phyloP scores from a whole-genome alignment of 1,140 invertebrate genomes.

The Drosophila auraria region DNA sequence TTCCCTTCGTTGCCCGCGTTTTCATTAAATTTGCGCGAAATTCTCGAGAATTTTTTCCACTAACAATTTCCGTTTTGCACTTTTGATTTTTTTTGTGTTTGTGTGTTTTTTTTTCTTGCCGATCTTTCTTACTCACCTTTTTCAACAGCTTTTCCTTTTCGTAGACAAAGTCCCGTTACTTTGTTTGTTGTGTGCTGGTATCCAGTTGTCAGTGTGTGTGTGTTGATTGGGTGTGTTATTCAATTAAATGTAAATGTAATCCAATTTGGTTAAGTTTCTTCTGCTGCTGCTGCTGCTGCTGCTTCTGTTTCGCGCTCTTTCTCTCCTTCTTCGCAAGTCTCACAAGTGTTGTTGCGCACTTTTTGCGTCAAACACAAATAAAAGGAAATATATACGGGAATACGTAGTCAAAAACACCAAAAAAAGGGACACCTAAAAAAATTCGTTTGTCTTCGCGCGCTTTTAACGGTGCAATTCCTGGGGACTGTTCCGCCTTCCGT shows the following conservation, averaged over 20 bases:
- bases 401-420: slow-evolving; percentile 38
- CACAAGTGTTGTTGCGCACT: slow-evolving; percentile 56
- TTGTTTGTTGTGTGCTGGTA: slow-evolving; percentile 1
- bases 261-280: slow-evolving; percentile 47
- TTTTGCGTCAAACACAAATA: slow-evolving; percentile 29
- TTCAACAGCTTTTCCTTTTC: slow-evolving; percentile 11
- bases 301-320: slow-evolving; percentile 25
- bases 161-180: slow-evolving; percentile 8
- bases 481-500: not conserved
- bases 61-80: slow-evolving; percentile 4
- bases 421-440: slow-evolving; percentile 54
- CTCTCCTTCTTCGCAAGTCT: slow-evolving; percentile 24
- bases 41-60: not conserved
- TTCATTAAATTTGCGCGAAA: not conserved
- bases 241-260: slow-evolving; percentile 56
- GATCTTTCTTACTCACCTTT: slow-evolving; percentile 3
- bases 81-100: slow-evolving; percentile 8
- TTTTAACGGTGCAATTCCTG: slow-evolving; percentile 13
- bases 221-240: slow-evolving; percentile 11
- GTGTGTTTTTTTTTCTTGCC: not conserved
- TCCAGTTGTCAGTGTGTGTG: slow-evolving; percentile 12
- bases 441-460: slow-evolving; percentile 21
- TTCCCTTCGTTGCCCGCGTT: not conserved
- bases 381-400: not conserved
- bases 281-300: slow-evolving; percentile 16